A percentile compares a stretch with the other conserved stretches of the same genome.
Conservation (phyloP, 2,888 invertebrate species). For the Drosophila kuntzei region DNA sequence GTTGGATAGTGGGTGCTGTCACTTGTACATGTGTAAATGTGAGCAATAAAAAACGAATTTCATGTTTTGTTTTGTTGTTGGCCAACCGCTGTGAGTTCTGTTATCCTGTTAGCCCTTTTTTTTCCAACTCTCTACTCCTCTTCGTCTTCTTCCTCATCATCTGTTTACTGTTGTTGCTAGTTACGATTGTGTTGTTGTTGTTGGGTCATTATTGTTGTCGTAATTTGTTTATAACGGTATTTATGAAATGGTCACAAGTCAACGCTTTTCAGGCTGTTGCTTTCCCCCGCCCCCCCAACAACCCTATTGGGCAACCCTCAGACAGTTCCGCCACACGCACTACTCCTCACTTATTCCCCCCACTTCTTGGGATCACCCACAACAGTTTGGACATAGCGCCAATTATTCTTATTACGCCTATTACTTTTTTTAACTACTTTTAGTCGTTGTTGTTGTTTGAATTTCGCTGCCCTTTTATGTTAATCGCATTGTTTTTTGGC, state of each 20-base stretch:
- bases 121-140: constrained; percentile 19
- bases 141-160: constrained; percentile 30
- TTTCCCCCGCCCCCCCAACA: neutral
- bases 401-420: constrained; percentile 83
- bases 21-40: constrained; percentile 76
- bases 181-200: constrained; percentile 51
- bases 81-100: constrained; percentile 48
- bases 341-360: neutral
- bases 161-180: constrained; percentile 39
- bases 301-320: constrained; percentile 1
- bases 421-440: constrained; percentile 75
- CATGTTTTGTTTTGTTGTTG: constrained; percentile 15
- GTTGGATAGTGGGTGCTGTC: constrained; percentile 47
- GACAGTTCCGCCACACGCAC: constrained; percentile 62
- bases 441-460: constrained; percentile 39
- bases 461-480: constrained; percentile 76
- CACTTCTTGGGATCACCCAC: constrained; percentile 14
- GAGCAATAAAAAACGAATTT: constrained; percentile 74
- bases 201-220: constrained; percentile 71
- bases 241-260: constrained; percentile 84
- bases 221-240: constrained; percentile 82
- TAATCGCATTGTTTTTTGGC: constrained; percentile 72
- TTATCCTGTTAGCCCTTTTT: constrained; percentile 55
- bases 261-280: constrained; percentile 70
- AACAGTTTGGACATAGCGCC: constrained; percentile 53